phyloP scores from a whole-genome alignment of 2,797 vertebrate genomes.

The Rhinatrema bivittatum region DNA sequence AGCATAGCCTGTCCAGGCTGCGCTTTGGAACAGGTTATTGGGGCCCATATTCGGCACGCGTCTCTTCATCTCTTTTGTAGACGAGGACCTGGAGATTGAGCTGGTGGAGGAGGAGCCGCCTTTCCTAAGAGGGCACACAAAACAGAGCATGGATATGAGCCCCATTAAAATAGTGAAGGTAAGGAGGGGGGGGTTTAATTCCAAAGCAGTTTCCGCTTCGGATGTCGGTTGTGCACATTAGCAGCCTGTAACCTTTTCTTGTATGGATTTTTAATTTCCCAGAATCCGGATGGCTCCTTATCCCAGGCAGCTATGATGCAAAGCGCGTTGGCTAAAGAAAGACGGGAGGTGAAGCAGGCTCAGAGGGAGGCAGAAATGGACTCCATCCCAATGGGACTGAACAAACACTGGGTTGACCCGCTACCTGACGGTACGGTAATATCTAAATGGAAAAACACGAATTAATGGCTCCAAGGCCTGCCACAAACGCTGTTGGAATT shows the following conservation, averaged over 20 bases:
- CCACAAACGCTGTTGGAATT: too few species aligned
- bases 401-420: slow-evolving; percentile 98
- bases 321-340: slow-evolving; percentile 91
- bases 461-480: too few species aligned
- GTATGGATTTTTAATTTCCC: neutral
- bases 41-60: too few species aligned
- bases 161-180: slow-evolving; percentile 98
- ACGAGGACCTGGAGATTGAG: slow-evolving; percentile 96
- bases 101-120: slow-evolving; percentile 95
- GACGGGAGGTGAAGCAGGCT: slow-evolving; percentile 90
- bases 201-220: too few species aligned
- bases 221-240: too few species aligned
- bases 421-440: slow-evolving; percentile 86
- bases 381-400: slow-evolving; percentile 96
- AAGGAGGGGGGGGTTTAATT: too few species aligned
- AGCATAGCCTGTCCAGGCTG: too few species aligned
- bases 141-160: slow-evolving; percentile 98
- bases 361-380: slow-evolving; percentile 97
- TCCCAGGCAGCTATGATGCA: slow-evolving; percentile 99
- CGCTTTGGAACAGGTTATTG: too few species aligned
- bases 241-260: neutral
- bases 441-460: too few species aligned
- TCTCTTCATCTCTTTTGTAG: slow-evolving; percentile 41
- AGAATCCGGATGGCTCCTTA: slow-evolving; percentile 96
- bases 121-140: slow-evolving; percentile 91